Evolutionary conservation across 1,140 invertebrate species (phyloP), one percentile per base, ranked within the genome.

Genomic region (Cotesia vestalis): DNA sequence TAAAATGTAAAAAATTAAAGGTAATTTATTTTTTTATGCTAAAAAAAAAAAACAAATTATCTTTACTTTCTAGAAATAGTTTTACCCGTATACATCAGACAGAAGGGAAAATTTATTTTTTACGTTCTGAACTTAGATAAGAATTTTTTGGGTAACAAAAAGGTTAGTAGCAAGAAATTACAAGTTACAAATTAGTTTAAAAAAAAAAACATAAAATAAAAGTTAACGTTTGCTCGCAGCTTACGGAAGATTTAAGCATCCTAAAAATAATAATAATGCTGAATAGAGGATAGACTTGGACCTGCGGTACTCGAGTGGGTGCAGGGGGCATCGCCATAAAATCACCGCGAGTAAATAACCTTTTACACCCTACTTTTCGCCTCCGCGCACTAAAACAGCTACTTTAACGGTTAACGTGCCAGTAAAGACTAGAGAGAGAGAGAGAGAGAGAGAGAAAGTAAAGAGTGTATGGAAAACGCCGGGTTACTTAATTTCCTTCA

Each of bases 341-440:
- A 67, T 66, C 53, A 66, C 51, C 12, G 52, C 62, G 51, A 74
- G 62, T 74, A 74, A 74, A 74, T 70, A 53, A 74, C 61, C 51
- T 59, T 74, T 74, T 74, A 74, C 73, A 74, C 73, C 73, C 69
- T 62, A 68, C 66, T 74, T 73, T 67, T 73, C 38, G 68, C 46
- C 51, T 38, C 17, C 34, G 40, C 36, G 12, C 66, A 66, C 51
- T 53, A 55, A 60, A 71, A 59, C 57, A 67, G 66, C 52, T 71
- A 61, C 66, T 71, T 73, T 73, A 68, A 71, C 63, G 69, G 63
- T 52, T 38, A 38, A 36, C 34, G 51, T 20, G 38, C 62, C 4
- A 35, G 52, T 34, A 46, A 38, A 6, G 46, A 52, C 12, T 3
- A 11, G 12, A 8, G 20, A 14, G 17, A n/a, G 14, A 59, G 5